Percentiles rank a stretch among this genome's conserved stretches.
Conservation (phyloP, 2,888 invertebrate species). For the Rhimphoctona megacephalus region DNA sequence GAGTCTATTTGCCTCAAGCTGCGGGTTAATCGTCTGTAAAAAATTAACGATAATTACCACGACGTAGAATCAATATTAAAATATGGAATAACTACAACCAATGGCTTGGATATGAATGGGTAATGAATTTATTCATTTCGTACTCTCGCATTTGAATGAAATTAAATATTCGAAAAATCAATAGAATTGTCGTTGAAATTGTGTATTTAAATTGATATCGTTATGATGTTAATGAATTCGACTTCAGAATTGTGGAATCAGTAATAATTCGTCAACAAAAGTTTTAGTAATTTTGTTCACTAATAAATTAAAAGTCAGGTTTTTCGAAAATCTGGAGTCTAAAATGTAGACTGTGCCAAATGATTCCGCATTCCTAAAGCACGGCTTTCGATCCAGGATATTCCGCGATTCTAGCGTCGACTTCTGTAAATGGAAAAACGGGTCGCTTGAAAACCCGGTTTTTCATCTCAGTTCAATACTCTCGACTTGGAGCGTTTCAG, state of each 20-base stretch:
- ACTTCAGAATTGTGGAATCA: not conserved
- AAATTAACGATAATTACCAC: not conserved
- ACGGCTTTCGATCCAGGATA: conserved; percentile 5
- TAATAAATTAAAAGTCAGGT: not conserved
- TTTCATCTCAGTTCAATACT: conserved; percentile 37
- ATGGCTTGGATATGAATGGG: not conserved
- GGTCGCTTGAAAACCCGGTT: conserved; percentile 25
- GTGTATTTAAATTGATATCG: not conserved
- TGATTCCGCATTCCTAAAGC: conserved; percentile 1
- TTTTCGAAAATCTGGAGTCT: not conserved
- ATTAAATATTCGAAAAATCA: not conserved
- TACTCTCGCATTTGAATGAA: not conserved
- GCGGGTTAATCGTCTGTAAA: conserved; percentile 14
- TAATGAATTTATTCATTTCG: not conserved
- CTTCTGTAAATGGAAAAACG: conserved; percentile 35
- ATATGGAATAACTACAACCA: not conserved
- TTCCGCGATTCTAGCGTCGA: not conserved
- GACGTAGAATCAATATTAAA: not conserved
- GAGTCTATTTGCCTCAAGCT: not conserved
- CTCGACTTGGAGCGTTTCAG: conserved; percentile 26
- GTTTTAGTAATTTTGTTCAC: not conserved
- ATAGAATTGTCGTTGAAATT: not conserved
- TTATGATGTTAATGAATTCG: too few species aligned
- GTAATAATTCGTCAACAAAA: not conserved
- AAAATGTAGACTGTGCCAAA: not conserved